These are phyloP conservation scores for Megathymus violae DNA, from an alignment of 1,140 invertebrate species.

Conservation along the genomic window DNA sequence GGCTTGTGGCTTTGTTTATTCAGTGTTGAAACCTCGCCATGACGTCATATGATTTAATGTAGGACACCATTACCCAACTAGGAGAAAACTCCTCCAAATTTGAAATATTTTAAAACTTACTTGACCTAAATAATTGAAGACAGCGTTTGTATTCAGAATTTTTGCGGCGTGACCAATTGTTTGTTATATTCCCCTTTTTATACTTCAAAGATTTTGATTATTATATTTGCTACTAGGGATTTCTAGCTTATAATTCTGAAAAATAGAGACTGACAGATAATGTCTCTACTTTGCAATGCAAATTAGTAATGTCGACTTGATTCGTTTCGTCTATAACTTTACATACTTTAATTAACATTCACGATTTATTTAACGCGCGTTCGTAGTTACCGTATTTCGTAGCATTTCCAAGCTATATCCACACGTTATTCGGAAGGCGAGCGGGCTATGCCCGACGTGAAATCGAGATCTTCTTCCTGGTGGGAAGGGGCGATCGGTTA, in stretches of 20 bases:
- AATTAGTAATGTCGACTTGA: constrained; percentile 3
- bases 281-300: constrained; percentile 14
- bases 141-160: not conserved
- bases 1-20: constrained; percentile 67
- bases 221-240: too few relatives aligned
- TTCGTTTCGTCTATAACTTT: not conserved
- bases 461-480: too few relatives aligned
- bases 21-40: constrained; percentile 64
- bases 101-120: constrained; percentile 37
- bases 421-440: too few relatives aligned
- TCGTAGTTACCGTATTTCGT: too few relatives aligned
- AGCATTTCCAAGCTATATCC: too few relatives aligned
- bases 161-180: too few relatives aligned
- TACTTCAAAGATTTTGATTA: too few relatives aligned
- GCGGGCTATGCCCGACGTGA: too few relatives aligned
- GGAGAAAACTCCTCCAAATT: constrained; percentile 38
- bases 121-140: constrained; percentile 4
- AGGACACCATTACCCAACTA: constrained; percentile 56
- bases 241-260: too few relatives aligned
- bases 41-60: constrained; percentile 58
- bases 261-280: constrained; percentile 9
- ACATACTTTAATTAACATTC: not conserved
- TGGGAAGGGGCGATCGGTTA: too few relatives aligned
- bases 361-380: too few relatives aligned
- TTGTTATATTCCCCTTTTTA: too few relatives aligned